Conservation (phyloP, 2,113 vertebrate genomes). For the Amphilophus citrinellus region DNA sequence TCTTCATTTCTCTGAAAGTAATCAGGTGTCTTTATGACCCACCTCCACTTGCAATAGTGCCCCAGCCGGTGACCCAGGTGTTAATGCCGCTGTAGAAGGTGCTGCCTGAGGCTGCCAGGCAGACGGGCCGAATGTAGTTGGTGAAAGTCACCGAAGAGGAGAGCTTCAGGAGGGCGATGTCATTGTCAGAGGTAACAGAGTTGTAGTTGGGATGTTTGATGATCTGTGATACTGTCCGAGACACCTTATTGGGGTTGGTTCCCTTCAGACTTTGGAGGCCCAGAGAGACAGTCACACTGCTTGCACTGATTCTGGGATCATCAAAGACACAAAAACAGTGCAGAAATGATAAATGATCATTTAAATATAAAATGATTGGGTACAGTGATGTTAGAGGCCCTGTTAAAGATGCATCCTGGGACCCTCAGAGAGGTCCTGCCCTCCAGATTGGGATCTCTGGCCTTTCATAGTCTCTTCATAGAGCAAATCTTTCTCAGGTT, state of each 20-base stretch:
- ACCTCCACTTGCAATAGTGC: slow-evolving; percentile 67
- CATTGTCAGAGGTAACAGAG: slow-evolving; percentile 41
- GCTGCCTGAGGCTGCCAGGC: slow-evolving; percentile 78
- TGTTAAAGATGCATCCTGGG: neutral
- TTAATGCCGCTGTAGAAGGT: slow-evolving; percentile 66
- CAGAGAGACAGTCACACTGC: neutral
- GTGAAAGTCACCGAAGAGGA: slow-evolving; percentile 60
- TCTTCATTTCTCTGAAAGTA: too few relatives aligned
- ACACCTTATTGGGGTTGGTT: slow-evolving; percentile 14
- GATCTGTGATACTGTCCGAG: neutral
- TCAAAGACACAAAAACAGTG: neutral
- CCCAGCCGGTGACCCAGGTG: slow-evolving; percentile 88
- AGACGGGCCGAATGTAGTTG: slow-evolving; percentile 77
- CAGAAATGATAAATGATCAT: neutral
- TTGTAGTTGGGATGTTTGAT: slow-evolving; percentile 69
- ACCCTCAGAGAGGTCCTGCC: neutral
- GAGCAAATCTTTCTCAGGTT: too few relatives aligned
- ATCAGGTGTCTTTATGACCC: too few relatives aligned
- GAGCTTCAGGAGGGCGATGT: slow-evolving; percentile 81
- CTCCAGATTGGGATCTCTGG: neutral
- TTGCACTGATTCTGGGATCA: too few relatives aligned
- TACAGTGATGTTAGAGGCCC: neutral
- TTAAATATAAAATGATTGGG: too few relatives aligned
- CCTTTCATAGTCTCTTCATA: too few relatives aligned
- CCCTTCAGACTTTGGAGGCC: slow-evolving; percentile 41